These are phyloP conservation scores for Vidua chalybeata DNA, from an alignment of 2,113 vertebrate genomes.

Conservation along the genomic window DNA sequence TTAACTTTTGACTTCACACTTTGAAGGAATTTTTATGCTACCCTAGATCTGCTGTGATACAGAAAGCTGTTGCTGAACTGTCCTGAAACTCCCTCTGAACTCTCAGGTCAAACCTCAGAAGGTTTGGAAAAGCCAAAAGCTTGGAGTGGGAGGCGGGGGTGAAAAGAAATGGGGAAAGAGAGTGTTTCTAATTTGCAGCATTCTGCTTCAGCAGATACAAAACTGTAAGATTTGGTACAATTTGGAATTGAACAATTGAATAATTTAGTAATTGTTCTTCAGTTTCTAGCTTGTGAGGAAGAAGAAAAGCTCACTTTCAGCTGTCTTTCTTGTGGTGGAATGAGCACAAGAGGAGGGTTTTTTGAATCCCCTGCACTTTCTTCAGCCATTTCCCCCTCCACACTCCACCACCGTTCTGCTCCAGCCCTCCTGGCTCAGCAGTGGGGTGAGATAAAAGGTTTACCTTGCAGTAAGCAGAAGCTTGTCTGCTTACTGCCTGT, in stretches of 20 bases:
- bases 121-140: neutral
- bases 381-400: neutral
- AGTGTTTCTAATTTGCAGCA: neutral
- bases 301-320: neutral
- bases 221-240: neutral
- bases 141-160: rapidly evolving
- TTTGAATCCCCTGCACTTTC: neutral
- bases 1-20: neutral
- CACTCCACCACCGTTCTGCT: neutral
- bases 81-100: neutral
- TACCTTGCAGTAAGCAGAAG: neutral
- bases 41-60: neutral
- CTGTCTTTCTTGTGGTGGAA: neutral
- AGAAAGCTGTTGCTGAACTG: neutral
- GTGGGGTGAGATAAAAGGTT: neutral
- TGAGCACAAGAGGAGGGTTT: neutral
- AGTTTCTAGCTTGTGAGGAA: neutral
- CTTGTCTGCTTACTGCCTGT: neutral
- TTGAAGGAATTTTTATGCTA: neutral
- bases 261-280: neutral
- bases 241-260: neutral
- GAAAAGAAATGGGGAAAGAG: neutral
- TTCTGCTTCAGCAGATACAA: neutral
- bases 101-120: neutral
- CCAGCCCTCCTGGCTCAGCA: neutral